Percentiles rank a stretch among this genome's conserved stretches.
Conservation (phyloP, 1,140 invertebrate species). For the Eueides isabella region DNA sequence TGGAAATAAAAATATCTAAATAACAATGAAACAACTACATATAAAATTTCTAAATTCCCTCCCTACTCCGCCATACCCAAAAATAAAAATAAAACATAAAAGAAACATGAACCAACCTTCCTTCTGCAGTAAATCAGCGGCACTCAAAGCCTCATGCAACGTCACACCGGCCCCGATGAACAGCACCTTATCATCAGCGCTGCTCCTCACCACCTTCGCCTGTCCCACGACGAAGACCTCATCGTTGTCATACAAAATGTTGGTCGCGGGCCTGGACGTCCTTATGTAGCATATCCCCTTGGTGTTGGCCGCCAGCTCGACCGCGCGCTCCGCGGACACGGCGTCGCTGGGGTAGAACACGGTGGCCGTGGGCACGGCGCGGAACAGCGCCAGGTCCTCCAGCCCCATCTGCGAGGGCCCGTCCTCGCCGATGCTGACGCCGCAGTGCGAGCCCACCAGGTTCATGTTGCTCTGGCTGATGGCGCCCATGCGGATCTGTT, state of each 20-base stretch:
- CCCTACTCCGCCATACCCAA: too few species aligned
- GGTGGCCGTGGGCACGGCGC: conserved; percentile 94
- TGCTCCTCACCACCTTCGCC: conserved; percentile 90
- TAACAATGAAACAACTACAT: too few species aligned
- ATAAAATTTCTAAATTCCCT: too few species aligned
- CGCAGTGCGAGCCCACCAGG: conserved; percentile 97
- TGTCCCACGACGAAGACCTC: conserved; percentile 90
- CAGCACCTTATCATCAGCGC: conserved; percentile 89
- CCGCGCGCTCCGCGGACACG: conserved; percentile 95
- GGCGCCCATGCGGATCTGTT: conserved; percentile 98
- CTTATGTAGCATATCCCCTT: conserved; percentile 98
- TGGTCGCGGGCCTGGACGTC: conserved; percentile 95
- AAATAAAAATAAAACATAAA: background rate
- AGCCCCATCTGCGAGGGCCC: conserved; percentile 99
- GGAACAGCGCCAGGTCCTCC: conserved; percentile 98
- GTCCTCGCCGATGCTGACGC: conserved; percentile 97
- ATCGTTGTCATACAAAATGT: conserved; percentile 94
- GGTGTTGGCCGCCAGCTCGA: conserved; percentile 97
- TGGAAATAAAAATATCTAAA: too few species aligned
- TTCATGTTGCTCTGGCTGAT: conserved; percentile 99
- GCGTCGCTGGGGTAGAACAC: conserved; percentile 99
- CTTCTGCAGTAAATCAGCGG: conserved; percentile 88
- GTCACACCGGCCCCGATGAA: conserved; percentile 97
- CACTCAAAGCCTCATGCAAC: conserved; percentile 94
- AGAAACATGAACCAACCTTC: conserved; percentile 61